phyloP scores from a whole-genome alignment of 2,888 invertebrate genomes.

The Agapostemon virescens region DNA sequence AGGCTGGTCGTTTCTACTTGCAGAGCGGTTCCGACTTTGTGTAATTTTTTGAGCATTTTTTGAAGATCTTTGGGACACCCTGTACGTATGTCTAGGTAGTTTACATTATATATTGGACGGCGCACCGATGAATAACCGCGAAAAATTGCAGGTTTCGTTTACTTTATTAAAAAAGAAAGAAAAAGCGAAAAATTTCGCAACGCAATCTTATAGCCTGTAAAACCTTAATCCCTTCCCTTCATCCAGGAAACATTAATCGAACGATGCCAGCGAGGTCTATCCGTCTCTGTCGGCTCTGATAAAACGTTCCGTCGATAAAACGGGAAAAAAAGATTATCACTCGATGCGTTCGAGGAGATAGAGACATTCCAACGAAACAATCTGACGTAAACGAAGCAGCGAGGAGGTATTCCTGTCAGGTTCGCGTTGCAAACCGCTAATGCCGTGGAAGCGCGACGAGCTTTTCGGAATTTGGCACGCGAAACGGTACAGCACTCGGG shows the following conservation, averaged over 20 bases:
- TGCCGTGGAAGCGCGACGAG: neutral
- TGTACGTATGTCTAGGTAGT: no score
- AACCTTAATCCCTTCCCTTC: neutral
- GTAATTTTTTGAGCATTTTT: no score
- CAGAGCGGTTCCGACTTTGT: neutral
- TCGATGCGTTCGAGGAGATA: neutral
- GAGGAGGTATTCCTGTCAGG: neutral
- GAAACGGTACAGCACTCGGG: neutral
- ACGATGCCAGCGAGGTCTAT: neutral
- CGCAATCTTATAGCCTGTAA: neutral
- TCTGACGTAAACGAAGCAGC: neutral
- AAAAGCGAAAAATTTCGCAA: neutral
- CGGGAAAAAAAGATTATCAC: neutral
- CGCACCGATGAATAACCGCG: no score
- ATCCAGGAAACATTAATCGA: neutral
- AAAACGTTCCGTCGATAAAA: neutral
- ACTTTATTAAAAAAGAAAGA: no score
- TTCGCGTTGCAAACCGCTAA: neutral
- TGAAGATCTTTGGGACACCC: no score
- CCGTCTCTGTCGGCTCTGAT: neutral
- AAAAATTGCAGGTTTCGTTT: neutral
- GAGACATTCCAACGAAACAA: neutral
- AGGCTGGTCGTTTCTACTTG: neutral
- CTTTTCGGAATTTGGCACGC: neutral
- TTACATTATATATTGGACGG: no score